Evolutionary conservation across 2,797 vertebrate genomes (phyloP).

Genomic region (Tamandua tetradactyla): DNA sequence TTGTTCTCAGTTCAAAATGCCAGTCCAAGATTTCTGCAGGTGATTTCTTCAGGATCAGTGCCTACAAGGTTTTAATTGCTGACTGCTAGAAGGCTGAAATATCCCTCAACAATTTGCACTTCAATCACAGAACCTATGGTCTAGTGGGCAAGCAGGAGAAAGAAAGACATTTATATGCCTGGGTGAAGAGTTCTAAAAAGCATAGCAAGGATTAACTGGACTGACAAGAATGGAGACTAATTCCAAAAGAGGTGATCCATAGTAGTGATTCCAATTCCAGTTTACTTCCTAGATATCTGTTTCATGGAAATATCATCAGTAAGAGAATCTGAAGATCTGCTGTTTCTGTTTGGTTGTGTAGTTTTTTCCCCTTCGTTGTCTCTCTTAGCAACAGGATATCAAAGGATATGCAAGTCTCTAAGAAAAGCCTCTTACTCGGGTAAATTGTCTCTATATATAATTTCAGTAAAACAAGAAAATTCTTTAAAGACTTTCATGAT

Average conservation of each 20-base stretch:
- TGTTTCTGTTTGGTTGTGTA: neutral
- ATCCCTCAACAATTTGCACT: slow-evolving; percentile 24
- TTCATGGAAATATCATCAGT: slow-evolving; percentile 33
- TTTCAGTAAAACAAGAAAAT: slow-evolving; percentile 34
- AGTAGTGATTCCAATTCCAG: neutral
- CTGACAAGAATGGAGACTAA: slow-evolving; percentile 25
- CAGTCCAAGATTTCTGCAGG: slow-evolving; percentile 29
- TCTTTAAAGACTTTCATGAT: neutral
- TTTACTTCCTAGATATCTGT: slow-evolving; percentile 51
- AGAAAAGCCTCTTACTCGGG: neutral
- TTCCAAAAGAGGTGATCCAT: neutral
- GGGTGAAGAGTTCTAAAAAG: slow-evolving; percentile 27
- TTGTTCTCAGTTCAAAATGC: slow-evolving; percentile 57
- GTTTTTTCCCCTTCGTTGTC: neutral
- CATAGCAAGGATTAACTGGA: neutral
- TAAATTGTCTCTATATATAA: slow-evolving; percentile 14
- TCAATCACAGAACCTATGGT: neutral
- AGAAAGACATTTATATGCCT: neutral
- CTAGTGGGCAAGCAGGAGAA: slow-evolving; percentile 4
- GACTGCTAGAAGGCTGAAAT: slow-evolving; percentile 45
- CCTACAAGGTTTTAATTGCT: slow-evolving; percentile 30
- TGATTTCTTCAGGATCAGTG: slow-evolving; percentile 43
- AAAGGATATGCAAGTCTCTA: slow-evolving; percentile 28
- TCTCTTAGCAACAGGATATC: neutral
- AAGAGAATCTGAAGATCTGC: slow-evolving; percentile 3